Evolutionary conservation across 2,888 invertebrate species (phyloP).

Genomic region (Artemia sinica): DNA sequence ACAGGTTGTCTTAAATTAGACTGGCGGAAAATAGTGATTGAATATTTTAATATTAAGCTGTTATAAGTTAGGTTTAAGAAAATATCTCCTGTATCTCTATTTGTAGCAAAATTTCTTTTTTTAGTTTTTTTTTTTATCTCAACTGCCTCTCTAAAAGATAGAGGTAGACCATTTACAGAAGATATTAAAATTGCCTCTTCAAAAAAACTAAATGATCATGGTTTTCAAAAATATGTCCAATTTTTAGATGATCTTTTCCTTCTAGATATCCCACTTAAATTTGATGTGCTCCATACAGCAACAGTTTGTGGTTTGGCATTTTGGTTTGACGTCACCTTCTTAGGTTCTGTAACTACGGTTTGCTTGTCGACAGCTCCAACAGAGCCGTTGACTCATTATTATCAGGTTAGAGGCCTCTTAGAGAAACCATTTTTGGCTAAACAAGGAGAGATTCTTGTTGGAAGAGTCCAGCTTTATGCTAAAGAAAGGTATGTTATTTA

Average conservation of each 20-base stretch:
- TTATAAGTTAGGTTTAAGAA: no score
- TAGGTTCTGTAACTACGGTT: slow-evolving; percentile 69
- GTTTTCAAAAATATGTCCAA: no score
- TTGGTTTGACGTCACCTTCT: slow-evolving; percentile 97
- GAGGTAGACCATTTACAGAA: no score
- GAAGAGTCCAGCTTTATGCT: slow-evolving; percentile 67
- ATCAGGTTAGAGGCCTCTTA: slow-evolving; percentile 87
- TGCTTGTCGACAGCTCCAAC: slow-evolving; percentile 97
- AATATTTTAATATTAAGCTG: no score
- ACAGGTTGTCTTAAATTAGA: no score
- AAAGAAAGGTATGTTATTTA: slow-evolving; percentile 53
- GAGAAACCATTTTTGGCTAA: slow-evolving; percentile 86
- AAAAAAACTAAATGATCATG: no score
- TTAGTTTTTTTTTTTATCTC: no score
- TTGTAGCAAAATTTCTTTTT: no score
- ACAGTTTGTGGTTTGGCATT: slow-evolving; percentile 78
- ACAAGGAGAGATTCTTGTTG: slow-evolving; percentile 75
- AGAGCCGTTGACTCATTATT: slow-evolving; percentile 96
- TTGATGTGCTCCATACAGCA: slow-evolving; percentile 59
- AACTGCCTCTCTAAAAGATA: no score
- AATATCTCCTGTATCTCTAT: no score
- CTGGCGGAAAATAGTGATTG: no score
- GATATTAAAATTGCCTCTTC: no score
- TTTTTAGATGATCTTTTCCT: slow-evolving; percentile 19
- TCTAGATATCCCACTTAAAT: slow-evolving; percentile 74